A percentile compares a stretch with the other conserved stretches of the same genome.
Evolutionary conservation across 23 tunicate genomes (phyloP).

Genomic region (Ciona savignyi): DNA sequence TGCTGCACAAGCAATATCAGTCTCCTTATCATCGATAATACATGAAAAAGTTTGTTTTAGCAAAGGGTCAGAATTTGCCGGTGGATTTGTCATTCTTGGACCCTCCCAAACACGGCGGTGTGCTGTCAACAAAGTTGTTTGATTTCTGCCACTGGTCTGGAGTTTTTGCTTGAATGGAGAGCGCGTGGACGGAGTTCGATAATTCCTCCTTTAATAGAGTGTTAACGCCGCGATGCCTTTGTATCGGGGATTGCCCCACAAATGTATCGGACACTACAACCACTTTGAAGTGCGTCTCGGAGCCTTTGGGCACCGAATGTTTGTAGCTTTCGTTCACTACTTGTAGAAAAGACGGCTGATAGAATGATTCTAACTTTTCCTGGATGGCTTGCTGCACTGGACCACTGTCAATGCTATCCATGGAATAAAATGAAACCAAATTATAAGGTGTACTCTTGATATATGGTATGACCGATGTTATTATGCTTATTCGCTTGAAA

Average conservation of each 20-base stretch:
- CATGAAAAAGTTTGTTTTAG: constrained; percentile 1
- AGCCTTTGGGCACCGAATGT: constrained; percentile 83
- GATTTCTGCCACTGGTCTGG: constrained; percentile 82
- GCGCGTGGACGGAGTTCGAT: constrained; percentile 48
- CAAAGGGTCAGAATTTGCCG: constrained; percentile 18
- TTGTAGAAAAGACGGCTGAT: constrained; percentile 34
- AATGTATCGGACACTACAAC: constrained; percentile 59
- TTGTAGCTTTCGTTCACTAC: constrained; percentile 92
- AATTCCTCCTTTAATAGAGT: constrained; percentile 31
- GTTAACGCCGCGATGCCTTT: constrained; percentile 67
- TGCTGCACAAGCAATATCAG: constrained; percentile 37
- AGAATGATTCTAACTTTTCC: constrained; percentile 27
- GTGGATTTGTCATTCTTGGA: constrained; percentile 1
- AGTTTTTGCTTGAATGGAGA: constrained; percentile 83
- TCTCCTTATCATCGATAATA: constrained; percentile 4
- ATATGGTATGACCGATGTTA: too few species aligned
- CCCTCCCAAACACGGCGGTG: constrained; percentile 82
- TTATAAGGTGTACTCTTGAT: too few species aligned
- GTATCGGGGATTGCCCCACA: constrained; percentile 38
- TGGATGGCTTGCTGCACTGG: constrained; percentile 45
- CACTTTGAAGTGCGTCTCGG: constrained; percentile 71
- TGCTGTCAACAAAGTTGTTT: constrained; percentile 21
- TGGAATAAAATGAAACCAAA: too few species aligned
- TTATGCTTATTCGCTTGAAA: too few species aligned
- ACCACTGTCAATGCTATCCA: constrained; percentile 22